Percentiles rank a stretch among this genome's conserved stretches.
Evolutionary conservation across 2,888 invertebrate species (phyloP).

Genomic region (Sisyra terminalis): DNA sequence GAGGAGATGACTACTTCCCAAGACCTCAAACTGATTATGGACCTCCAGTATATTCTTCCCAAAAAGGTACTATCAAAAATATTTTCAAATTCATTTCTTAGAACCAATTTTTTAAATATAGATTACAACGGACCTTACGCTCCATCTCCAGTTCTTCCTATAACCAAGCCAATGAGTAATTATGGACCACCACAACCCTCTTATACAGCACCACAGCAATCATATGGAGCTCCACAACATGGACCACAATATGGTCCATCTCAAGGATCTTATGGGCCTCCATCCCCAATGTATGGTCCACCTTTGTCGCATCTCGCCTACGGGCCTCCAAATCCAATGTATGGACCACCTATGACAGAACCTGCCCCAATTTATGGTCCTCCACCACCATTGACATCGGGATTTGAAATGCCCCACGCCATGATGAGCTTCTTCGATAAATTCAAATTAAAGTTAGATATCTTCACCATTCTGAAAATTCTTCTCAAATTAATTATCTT

Average conservation of each 20-base stretch:
- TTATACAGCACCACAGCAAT: background rate
- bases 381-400: slow-evolving; percentile 17
- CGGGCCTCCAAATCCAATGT: slow-evolving; percentile 17
- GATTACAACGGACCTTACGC: no score
- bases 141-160: no score
- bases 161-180: no score
- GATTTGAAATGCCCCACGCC: slow-evolving; percentile 38
- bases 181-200: background rate
- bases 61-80: background rate
- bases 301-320: slow-evolving; percentile 14
- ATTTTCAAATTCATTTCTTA: no score
- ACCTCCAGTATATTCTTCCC: slow-evolving; percentile 1
- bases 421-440: slow-evolving; percentile 44
- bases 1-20: background rate
- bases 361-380: slow-evolving; percentile 17
- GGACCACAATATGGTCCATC: background rate
- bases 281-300: slow-evolving; percentile 17
- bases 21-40: slow-evolving; percentile 2
- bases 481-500: slow-evolving; percentile 60
- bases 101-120: no score
- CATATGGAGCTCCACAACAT: background rate
- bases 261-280: slow-evolving; percentile 23
- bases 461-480: slow-evolving; percentile 57
- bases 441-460: slow-evolving; percentile 49
- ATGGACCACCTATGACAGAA: slow-evolving; percentile 15